phyloP scores from a whole-genome alignment of 35 echinoderm and acorn worm genomes.

The Ophioderma brevispina region DNA sequence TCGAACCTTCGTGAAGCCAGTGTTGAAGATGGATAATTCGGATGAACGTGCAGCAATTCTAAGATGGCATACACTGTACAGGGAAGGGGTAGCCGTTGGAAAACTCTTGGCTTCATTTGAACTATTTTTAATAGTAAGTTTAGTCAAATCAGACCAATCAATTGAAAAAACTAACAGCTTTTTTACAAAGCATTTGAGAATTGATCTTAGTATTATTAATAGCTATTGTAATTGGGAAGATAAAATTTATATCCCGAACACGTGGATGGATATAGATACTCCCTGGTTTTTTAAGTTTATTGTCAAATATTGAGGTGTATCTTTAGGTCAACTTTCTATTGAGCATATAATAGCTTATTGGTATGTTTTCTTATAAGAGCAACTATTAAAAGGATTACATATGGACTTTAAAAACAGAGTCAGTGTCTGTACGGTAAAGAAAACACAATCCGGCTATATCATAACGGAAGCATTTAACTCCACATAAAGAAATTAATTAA shows the following conservation, averaged over 20 bases:
- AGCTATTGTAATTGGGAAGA: background rate
- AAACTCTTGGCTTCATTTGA: conserved; percentile 97
- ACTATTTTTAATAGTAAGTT: conserved; percentile 81
- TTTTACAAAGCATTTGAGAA: background rate
- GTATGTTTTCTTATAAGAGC: too few relatives aligned
- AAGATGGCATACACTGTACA: conserved; percentile 74
- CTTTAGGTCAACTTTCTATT: too few relatives aligned
- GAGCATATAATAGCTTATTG: too few relatives aligned
- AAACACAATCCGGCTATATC: too few relatives aligned
- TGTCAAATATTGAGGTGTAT: background rate
- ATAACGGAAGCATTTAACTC: too few relatives aligned
- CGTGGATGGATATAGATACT: background rate
- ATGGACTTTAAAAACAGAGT: too few relatives aligned
- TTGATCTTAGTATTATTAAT: background rate
- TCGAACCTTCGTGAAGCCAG: conserved; percentile 71
- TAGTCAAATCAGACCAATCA: background rate
- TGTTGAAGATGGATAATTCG: conserved; percentile 85
- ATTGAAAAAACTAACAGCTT: too few relatives aligned
- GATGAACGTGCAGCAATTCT: conserved; percentile 86
- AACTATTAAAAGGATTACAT: too few relatives aligned
- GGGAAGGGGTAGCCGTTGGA: conserved; percentile 67
- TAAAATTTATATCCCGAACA: background rate
- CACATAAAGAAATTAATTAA: too few relatives aligned
- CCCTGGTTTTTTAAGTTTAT: background rate
- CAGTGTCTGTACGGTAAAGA: too few relatives aligned